Base-by-base conservation (phyloP, 2,113 vertebrate genomes). In the Lepidothrix coronata region DNA sequence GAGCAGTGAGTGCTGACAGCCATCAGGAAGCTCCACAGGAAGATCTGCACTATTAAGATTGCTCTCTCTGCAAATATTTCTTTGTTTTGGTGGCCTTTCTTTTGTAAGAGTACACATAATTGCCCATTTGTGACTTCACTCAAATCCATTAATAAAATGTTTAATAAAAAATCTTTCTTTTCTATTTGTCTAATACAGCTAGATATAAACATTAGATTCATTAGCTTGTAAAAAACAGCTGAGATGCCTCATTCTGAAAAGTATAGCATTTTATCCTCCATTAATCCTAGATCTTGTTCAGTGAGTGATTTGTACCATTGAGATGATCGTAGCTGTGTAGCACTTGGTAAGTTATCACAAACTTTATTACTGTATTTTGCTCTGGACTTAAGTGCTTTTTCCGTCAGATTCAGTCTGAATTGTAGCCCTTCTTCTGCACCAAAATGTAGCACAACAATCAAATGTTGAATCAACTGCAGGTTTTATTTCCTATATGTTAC, bases 241-340 rank as follows among this genome's bases (percentile, higher is more conserved):
- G 46, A 85, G 58, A 70, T 83, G 67, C 21, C 71, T 89, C 23
- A 1, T 87, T 79, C 79, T 9, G 3, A 46, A 31, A 54, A 85
- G 33, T n/a, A 16, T 8, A 48, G 63, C 39, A 18, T 59, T 90
- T 83, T 90, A 88, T 91, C 87, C 58, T 91, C 63, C 78, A 51
- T 85, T 85, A 89, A 91, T 96, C 67, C 81, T 59, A 48, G 71
- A 48, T 81, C 63, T 68, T 85, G 63, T 66, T 90, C 81, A 82
- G 66, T 41, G 78, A 62, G 37, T 94, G 74, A 82, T 85, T 91
- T 88, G 70, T 79, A 73, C 48, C 49, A 13, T 2, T 37, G 51
- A 31, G 81, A n/a, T 39, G 39, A 49, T 63, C 46, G 33, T 35
- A 70, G 78, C 68, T 89, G 24, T 27, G 59, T 62, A 74, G 39